Evolutionary conservation across 2,888 invertebrate genomes (phyloP).

Genomic region (Drosophila fungiperda): DNA sequence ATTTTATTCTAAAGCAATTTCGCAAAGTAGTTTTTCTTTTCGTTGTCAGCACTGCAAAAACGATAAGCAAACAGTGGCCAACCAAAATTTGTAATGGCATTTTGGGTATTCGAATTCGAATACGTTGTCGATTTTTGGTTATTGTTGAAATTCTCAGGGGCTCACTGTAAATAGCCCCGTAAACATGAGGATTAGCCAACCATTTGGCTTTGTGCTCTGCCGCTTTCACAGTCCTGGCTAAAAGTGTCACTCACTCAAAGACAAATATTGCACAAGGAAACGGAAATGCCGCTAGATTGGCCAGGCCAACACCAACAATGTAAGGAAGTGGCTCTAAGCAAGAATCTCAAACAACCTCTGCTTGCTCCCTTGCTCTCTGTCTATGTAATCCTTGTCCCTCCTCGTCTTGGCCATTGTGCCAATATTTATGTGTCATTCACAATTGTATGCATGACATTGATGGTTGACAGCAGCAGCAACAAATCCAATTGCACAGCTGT

Average conservation of each 20-base stretch:
- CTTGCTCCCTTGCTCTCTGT: conserved; percentile 2
- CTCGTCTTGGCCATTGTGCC: conserved; percentile 61
- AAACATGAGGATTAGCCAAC: conserved; percentile 80
- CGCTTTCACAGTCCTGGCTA: conserved; percentile 58
- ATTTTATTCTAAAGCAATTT: conserved; percentile 83
- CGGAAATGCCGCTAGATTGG: conserved; percentile 81
- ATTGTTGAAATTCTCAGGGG: conserved; percentile 75
- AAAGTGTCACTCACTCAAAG: conserved; percentile 71
- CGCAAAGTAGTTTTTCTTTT: conserved; percentile 73
- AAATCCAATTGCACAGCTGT: conserved; percentile 80
- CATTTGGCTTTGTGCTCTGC: conserved; percentile 71
- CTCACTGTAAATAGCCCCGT: conserved; percentile 78
- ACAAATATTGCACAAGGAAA: conserved; percentile 78
- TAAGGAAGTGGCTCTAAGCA: conserved; percentile 41
- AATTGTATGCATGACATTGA: conserved; percentile 81
- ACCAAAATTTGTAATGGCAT: conserved; percentile 52
- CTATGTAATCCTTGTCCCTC: conserved; percentile 64
- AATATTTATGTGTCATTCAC: conserved; percentile 77
- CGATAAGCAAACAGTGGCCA: conserved; percentile 73
- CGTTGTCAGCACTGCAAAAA: conserved; percentile 33
- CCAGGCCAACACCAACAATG: conserved; percentile 34
- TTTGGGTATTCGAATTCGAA: conserved; percentile 39
- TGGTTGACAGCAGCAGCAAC: conserved; percentile 57
- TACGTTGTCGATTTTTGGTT: conserved; percentile 60
- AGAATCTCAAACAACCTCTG: conserved; percentile 26